A percentile compares a stretch with the other conserved stretches of the same genome.
Evolutionary conservation across 2,797 vertebrate species (phyloP).

Genomic region (Ctenochaetus hawaiiensis): DNA sequence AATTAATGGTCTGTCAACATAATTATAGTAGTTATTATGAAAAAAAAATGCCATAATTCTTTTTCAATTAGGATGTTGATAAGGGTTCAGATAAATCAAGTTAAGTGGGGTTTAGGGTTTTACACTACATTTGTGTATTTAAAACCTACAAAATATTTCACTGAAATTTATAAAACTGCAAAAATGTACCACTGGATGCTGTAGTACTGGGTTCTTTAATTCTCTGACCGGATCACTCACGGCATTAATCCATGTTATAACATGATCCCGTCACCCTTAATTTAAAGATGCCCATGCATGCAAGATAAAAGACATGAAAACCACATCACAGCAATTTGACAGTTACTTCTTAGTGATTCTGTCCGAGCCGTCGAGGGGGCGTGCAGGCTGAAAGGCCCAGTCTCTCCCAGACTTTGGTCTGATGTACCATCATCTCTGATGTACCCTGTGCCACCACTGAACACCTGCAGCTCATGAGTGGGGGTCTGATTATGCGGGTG

Average conservation of each 20-base stretch:
- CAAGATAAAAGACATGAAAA: neutral
- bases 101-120: neutral
- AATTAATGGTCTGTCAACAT: neutral
- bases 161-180: neutral
- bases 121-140: neutral
- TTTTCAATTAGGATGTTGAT: neutral
- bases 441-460: neutral
- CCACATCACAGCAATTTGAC: neutral
- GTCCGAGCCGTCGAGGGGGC: neutral
- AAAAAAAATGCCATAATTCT: neutral
- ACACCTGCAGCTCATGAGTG: slow-evolving; percentile 37
- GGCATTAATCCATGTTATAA: neutral
- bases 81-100: neutral
- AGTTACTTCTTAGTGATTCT: neutral
- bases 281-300: neutral
- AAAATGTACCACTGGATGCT: neutral
- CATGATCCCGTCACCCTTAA: neutral
- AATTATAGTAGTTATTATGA: neutral
- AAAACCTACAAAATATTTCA: neutral
- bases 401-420: slow-evolving; percentile 6
- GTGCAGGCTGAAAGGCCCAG: slow-evolving; percentile 7
- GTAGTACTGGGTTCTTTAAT: neutral
- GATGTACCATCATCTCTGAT: slow-evolving; percentile 37
- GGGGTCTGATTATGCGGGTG: slow-evolving; percentile 57
- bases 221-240: neutral